A percentile compares a stretch with the other conserved stretches of the same genome.
phyloP scores from a whole-genome alignment of 2,888 invertebrate genomes.

The Stenotaenia linearis region DNA sequence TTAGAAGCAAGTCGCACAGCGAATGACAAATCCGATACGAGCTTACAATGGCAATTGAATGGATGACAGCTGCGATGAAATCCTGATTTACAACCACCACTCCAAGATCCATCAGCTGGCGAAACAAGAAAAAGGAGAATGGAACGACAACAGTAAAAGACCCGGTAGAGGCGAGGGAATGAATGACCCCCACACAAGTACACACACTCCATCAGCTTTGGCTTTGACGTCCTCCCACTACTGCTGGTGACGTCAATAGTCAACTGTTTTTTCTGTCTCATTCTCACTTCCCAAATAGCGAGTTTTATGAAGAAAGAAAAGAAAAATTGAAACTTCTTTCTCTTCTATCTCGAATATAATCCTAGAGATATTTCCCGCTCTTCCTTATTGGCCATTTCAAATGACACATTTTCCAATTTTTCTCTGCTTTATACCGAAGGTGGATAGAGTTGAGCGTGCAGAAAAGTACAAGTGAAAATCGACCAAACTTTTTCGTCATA shows the following conservation, averaged over 20 bases:
- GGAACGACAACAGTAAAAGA: conserved; percentile 23
- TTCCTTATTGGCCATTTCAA: not conserved
- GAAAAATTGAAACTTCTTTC: not conserved
- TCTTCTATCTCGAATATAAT: not conserved
- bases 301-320: not conserved
- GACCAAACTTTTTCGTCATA: not conserved
- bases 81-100: conserved; percentile 21
- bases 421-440: not conserved
- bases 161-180: not conserved
- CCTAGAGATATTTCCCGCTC: not conserved
- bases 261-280: not conserved
- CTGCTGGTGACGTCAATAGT: not conserved
- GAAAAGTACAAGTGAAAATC: not conserved
- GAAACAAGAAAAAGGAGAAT: conserved; percentile 11
- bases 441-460: not conserved
- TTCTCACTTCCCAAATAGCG: not conserved
- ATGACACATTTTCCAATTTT: conserved; percentile 5
- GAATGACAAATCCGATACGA: conserved; percentile 26
- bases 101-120: conserved; percentile 19
- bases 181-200: conserved; percentile 16
- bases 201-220: conserved; percentile 10
- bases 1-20: not conserved
- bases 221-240: not conserved
- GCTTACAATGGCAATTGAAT: conserved; percentile 26
- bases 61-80: conserved; percentile 20